Evolutionary conservation across 2,797 vertebrate species (phyloP).

Genomic region (Neopelma chrysocephalum): DNA sequence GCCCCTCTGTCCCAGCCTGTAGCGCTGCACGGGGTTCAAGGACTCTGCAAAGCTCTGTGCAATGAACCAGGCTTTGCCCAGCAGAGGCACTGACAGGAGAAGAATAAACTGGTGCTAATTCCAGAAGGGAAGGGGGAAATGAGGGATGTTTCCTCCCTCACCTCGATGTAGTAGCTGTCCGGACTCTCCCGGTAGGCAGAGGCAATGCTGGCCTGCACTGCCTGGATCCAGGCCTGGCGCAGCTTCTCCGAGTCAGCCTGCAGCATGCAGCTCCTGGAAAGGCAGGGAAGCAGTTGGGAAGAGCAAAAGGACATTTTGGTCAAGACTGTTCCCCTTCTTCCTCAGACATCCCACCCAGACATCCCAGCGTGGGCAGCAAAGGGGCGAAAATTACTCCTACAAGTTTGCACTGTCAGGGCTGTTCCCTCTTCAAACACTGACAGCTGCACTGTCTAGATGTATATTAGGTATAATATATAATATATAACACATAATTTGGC

Average conservation of each 20-base stretch:
- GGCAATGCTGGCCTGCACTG: constrained; percentile 96
- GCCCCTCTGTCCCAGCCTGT: too few species aligned
- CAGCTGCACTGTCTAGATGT: background rate
- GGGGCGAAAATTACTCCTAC: background rate
- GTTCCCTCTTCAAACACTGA: background rate
- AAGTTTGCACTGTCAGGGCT: background rate
- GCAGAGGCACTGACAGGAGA: background rate
- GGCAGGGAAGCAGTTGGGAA: background rate
- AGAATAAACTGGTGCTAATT: background rate
- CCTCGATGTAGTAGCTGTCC: constrained; percentile 90
- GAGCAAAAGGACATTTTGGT: background rate
- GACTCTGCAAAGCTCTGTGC: background rate
- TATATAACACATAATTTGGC: background rate
- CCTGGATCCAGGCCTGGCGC: constrained; percentile 93
- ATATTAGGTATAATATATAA: background rate
- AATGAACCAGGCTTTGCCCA: background rate
- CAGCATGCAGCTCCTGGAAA: constrained; percentile 94
- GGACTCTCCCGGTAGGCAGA: constrained; percentile 95
- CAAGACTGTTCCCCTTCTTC: background rate
- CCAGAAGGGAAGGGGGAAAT: background rate
- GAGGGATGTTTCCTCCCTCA: constrained; percentile 18
- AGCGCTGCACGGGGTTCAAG: background rate
- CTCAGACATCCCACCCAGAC: fast-evolving
- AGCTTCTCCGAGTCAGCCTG: constrained; percentile 97
- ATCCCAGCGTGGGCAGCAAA: background rate